phyloP scores from a whole-genome alignment of 2,888 invertebrate genomes.

The Apamea monoglypha region DNA sequence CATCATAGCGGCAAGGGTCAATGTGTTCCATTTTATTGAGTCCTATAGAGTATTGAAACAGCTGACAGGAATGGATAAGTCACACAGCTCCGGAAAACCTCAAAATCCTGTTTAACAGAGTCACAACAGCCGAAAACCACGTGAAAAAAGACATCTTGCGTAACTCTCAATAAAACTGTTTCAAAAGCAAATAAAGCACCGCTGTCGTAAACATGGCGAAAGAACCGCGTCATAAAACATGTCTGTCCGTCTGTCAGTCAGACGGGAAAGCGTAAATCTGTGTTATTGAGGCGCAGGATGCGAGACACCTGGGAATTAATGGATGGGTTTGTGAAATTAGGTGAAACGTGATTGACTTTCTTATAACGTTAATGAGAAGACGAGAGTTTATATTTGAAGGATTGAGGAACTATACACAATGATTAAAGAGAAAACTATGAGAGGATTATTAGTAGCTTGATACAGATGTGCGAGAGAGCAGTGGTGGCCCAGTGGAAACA shows the following conservation, averaged over 20 bases:
- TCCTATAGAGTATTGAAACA: neutral
- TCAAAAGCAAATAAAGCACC: constrained; percentile 53
- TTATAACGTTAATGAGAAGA: constrained; percentile 20
- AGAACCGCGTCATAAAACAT: constrained; percentile 57
- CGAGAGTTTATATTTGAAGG: neutral
- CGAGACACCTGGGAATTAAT: constrained; percentile 50
- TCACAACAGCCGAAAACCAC: constrained; percentile 44
- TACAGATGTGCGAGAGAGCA: no score
- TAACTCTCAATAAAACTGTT: constrained; percentile 48
- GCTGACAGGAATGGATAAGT: no score
- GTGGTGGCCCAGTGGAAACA: no score
- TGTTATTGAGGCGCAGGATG: constrained; percentile 45
- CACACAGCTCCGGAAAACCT: constrained; percentile 30
- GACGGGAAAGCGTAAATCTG: constrained; percentile 57
- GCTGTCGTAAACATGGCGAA: constrained; percentile 44
- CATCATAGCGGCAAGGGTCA: neutral
- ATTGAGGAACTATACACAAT: neutral
- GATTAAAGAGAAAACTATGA: neutral
- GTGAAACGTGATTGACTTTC: constrained; percentile 31
- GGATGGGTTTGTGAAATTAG: constrained; percentile 28
- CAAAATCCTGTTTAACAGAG: constrained; percentile 1
- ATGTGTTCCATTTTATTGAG: neutral
- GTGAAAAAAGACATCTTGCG: constrained; percentile 38
- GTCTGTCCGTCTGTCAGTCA: constrained; percentile 46
- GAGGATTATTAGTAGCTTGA: neutral